A percentile compares a stretch with the other conserved stretches of the same genome.
phyloP scores from a whole-genome alignment of 2,797 vertebrate genomes.

The Brachyrhaphis roseni region DNA sequence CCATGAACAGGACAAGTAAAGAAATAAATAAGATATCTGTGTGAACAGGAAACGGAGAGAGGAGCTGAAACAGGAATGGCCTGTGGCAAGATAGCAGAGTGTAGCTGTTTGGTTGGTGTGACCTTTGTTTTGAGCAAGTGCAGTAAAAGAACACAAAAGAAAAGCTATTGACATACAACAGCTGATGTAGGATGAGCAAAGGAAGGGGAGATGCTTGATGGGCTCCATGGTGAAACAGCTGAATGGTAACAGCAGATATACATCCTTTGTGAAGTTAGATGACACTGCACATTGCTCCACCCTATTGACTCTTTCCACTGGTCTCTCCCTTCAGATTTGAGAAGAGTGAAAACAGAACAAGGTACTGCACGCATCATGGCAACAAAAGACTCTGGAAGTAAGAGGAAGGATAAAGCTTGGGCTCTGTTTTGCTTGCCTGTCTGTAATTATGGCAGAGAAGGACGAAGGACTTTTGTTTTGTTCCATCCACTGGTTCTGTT shows the following conservation, averaged over 20 bases:
- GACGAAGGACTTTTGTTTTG: slow-evolving; percentile 69
- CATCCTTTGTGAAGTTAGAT: slow-evolving; percentile 61
- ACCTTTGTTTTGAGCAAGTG: slow-evolving; percentile 84
- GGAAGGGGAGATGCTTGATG: slow-evolving; percentile 74
- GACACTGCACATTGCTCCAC: slow-evolving; percentile 67
- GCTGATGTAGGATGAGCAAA: slow-evolving; percentile 66
- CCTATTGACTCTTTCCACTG: slow-evolving; percentile 60
- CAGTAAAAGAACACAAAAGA: slow-evolving; percentile 76
- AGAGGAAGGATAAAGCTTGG: slow-evolving; percentile 35
- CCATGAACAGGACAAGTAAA: slow-evolving; percentile 46
- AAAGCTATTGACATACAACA: slow-evolving; percentile 63
- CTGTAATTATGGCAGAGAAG: slow-evolving; percentile 53
- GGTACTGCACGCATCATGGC: slow-evolving; percentile 59
- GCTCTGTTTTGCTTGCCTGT: slow-evolving; percentile 50
- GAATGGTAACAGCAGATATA: slow-evolving; percentile 62
- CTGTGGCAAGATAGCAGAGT: slow-evolving; percentile 60
- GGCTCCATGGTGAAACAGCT: slow-evolving; percentile 80
- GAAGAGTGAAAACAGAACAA: slow-evolving; percentile 53
- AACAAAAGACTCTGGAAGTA: slow-evolving; percentile 45
- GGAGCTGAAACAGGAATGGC: slow-evolving; percentile 41
- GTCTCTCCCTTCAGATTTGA: slow-evolving; percentile 64
- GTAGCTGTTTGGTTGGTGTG: slow-evolving; percentile 70
- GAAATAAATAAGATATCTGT: slow-evolving; percentile 56
- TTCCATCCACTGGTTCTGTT: slow-evolving; percentile 74
- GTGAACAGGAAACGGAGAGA: slow-evolving; percentile 59